These are phyloP conservation scores for Aspidoscelis tigris DNA, from an alignment of 2,113 vertebrate genomes.

Conservation along the genomic window DNA sequence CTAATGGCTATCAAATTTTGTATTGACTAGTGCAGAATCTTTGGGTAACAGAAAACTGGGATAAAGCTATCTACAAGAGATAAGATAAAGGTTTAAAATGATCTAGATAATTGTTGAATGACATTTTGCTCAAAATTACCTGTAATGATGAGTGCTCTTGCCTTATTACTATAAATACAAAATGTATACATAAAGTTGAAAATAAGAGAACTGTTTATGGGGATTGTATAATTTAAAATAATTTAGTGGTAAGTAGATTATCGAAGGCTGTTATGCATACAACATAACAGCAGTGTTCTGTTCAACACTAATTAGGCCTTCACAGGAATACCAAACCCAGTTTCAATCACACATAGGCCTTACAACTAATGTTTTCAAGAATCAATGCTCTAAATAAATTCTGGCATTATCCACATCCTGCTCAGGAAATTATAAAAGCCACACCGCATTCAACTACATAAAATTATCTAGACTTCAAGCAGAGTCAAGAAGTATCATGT, in stretches of 20 bases:
- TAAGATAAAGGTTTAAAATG: constrained; percentile 8
- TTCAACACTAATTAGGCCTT: background rate
- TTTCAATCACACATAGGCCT: background rate
- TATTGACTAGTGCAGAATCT: too few relatives aligned
- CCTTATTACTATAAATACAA: background rate
- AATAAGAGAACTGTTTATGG: background rate
- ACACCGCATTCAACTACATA: background rate
- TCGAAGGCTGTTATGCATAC: background rate
- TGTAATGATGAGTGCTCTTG: background rate
- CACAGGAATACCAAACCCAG: background rate
- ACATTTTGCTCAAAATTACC: background rate
- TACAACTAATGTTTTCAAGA: background rate
- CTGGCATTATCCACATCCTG: background rate
- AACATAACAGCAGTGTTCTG: background rate
- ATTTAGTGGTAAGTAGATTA: background rate
- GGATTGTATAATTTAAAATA: background rate
- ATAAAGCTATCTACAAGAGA: background rate
- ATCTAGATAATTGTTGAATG: background rate
- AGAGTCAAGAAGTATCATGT: background rate
- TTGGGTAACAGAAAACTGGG: background rate
- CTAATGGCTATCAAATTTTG: too few relatives aligned
- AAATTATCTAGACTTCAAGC: background rate
- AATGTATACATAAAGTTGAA: background rate
- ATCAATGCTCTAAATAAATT: background rate
- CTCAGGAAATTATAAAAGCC: too few relatives aligned